Percentiles rank a stretch among this genome's conserved stretches.
Conservation (phyloP, 2,797 vertebrate genomes). For the Coreius guichenoti region DNA sequence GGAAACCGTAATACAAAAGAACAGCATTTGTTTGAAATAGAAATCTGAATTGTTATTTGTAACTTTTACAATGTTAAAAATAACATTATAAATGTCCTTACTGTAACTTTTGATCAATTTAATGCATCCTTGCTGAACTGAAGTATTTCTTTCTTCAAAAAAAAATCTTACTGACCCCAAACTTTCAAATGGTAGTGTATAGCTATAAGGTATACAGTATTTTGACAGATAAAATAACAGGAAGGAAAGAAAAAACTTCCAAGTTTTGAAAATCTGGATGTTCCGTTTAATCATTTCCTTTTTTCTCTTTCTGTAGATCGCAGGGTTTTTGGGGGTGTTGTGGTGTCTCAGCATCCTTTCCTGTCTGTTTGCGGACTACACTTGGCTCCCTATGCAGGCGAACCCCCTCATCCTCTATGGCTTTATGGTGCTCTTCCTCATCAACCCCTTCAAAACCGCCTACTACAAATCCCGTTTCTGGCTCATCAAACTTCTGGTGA, state of each 20-base stretch:
- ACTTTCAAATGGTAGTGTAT: not conserved
- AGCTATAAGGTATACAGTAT: not conserved
- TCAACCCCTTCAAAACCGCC: slow-evolving; percentile 96
- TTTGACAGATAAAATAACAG: not conserved
- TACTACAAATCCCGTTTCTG: slow-evolving; percentile 99
- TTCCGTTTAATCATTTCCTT: slow-evolving; percentile 10
- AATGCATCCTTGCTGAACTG: not conserved
- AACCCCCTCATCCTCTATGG: slow-evolving; percentile 95
- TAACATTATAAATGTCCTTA: not conserved
- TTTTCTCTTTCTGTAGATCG: slow-evolving; percentile 80
- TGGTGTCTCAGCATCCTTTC: slow-evolving; percentile 97
- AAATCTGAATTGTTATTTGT: not conserved
- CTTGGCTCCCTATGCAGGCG: slow-evolving; percentile 89
- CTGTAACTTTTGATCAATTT: not conserved
- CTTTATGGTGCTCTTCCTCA: slow-evolving; percentile 95
- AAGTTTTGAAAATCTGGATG: not conserved
- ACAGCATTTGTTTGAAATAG: not conserved
- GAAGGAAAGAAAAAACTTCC: not conserved
- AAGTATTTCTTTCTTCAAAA: not conserved
- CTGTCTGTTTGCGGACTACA: slow-evolving; percentile 89
- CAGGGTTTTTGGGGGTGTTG: slow-evolving; percentile 94
- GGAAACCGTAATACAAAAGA: not conserved
- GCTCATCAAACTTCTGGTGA: slow-evolving; percentile 97
- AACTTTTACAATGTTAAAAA: not conserved
- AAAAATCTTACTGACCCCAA: too few species aligned